Evolutionary conservation across 2,888 invertebrate species (phyloP), one percentile per base, ranked within the genome.

Genomic region (Agrotis ipsilon): DNA sequence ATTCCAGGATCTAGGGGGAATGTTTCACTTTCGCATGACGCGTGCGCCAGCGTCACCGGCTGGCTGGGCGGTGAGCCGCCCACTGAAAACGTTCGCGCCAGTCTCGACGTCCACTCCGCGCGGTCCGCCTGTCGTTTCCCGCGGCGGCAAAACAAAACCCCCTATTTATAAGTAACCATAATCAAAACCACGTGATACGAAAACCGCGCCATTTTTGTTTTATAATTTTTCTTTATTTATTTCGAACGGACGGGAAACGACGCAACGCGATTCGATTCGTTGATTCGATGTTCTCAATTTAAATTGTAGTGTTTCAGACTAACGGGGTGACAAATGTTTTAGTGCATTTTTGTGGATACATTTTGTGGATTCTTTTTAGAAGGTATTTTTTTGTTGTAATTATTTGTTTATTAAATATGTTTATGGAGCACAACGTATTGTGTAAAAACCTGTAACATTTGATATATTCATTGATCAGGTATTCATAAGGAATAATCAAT

Each of bases 31-130:
- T 87, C 89, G 92, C 91, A 94, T 94, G 91, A 93, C 89, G 92
- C 90, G 86, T 81, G 88, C 87, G 82, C 84, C 75, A 83, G 86
- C 91, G 90, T 89, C 90, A 86, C 84, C 80, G 84, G 72, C 81
- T 54, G 92, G 93, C 87, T 89, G 93, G 94, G 94, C 93, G 93
- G 93, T 86, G 76, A 49, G 87, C 94, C 95, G 94, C 95, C 95
- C 93, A 94, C 95, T 93, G 94, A 94, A 93, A 79, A 79, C 65
- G 62, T 68, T 65, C 49, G 92, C 90, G 90, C 92, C 89, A 96
- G 96, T 96, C 96, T 94, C 95, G 94, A 87, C 93, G 96, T 96
- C 96, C 94, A 92, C 96, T 96, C 96, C 96, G 96, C 93, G 96
- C 96, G 96, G 96, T 96, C 93, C 93, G 95, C 96, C 96, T 91